Evolutionary conservation across 2,113 vertebrate species (phyloP), one percentile per base, ranked within the genome.

Genomic region (Tupaia tana): DNA sequence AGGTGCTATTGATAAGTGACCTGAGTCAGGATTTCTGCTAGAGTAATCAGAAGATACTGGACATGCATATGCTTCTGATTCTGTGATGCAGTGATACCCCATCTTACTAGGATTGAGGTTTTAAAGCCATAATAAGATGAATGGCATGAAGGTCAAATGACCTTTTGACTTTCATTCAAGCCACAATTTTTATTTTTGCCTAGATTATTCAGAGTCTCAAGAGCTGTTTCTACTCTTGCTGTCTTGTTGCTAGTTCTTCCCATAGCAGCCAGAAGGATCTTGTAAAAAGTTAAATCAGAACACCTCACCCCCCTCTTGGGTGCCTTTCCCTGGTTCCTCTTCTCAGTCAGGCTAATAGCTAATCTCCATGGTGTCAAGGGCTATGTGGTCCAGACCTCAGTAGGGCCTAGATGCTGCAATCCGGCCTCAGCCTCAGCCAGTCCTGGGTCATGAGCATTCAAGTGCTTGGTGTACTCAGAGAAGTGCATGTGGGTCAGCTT

Each of bases 81-180:
- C 27, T 56, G 34, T 54, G 61, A 18, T 86, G 19, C 54, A 78
- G 22, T 83, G 63, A 77, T 52, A 20, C 86, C 22, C 59, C 58
- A 73, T 63, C 18, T 56, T 59, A 75, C 13, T 9, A 58, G 77
- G 29, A n/a, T 79, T 74, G 87, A 24, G 66, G 56, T 22, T 88
- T 90, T 85, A 88, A 91, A 91, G 83, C 20, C 25, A n/a, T 10
- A 90, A 63, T 71, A 95, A 31, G 22, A 25, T 88, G 86, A 90
- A 90, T n/a, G 88, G 16, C 54, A 59, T 67, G 20, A 71, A 78
- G 67, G 84, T 89, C 91, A 54, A 93, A 77, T 91, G 75, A 85
- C 73, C 19, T 90, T 96, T 54, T 43, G 43, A 43, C 43, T 15
- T 7, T 89, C 56, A 84, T 67, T 70, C n/a, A 73, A 19, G 66